Evolutionary conservation across 2,888 invertebrate species (phyloP).

Genomic region (Cloeon dipterum): DNA sequence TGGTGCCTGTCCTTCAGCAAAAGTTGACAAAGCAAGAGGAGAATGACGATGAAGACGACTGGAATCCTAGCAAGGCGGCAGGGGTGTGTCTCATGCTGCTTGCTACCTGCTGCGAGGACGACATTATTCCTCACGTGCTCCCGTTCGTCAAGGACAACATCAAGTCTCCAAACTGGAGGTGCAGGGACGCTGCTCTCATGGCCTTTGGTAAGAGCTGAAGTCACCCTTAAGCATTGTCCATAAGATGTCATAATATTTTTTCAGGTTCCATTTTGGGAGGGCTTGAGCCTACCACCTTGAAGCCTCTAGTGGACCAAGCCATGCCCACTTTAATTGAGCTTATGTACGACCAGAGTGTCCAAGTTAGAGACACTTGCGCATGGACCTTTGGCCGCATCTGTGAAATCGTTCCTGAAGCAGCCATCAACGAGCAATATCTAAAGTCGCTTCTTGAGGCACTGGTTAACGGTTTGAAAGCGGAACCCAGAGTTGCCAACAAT

Average conservation of each 20-base stretch:
- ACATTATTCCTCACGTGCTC: constrained; percentile 82
- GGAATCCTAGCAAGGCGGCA: constrained; percentile 98
- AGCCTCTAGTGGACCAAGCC: constrained; percentile 86
- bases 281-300: constrained; percentile 62
- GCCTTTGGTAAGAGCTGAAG: constrained; percentile 47
- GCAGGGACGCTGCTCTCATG: constrained; percentile 93
- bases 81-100: constrained; percentile 96
- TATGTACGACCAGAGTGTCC: constrained; percentile 84
- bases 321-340: constrained; percentile 87
- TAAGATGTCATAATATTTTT: constrained; percentile 14
- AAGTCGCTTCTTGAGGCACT: constrained; percentile 60
- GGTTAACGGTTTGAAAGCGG: constrained; percentile 68
- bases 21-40: constrained; percentile 93
- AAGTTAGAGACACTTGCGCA: constrained; percentile 89
- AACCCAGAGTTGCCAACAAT: constrained; percentile 91
- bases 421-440: constrained; percentile 66
- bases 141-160: constrained; percentile 94
- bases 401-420: constrained; percentile 89
- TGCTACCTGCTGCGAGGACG: constrained; percentile 92
- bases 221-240: background rate
- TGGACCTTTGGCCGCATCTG: constrained; percentile 98
- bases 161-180: constrained; percentile 76
- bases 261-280: constrained; percentile 62
- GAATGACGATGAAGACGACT: constrained; percentile 93
- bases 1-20: constrained; percentile 83